Percentiles rank a stretch among this genome's conserved stretches.
These are phyloP conservation scores for Acleris holmiana DNA, from an alignment of 2,888 invertebrate species.

Conservation along the genomic window DNA sequence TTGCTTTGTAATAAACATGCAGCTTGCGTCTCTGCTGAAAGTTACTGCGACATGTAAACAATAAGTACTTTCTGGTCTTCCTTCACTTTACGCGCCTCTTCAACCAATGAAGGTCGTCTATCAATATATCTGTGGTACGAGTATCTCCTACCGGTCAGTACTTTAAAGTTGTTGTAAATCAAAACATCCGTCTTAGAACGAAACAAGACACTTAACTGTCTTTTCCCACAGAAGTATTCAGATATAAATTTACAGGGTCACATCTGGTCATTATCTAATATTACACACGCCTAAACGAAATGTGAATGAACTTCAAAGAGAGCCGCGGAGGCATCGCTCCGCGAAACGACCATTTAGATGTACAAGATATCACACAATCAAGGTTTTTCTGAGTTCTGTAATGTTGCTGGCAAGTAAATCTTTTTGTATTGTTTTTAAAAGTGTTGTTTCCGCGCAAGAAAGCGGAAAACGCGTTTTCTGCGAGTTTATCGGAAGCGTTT, in stretches of 20 bases:
- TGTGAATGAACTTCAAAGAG: slow-evolving; percentile 55
- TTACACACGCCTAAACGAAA: slow-evolving; percentile 41
- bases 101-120: too few relatives aligned
- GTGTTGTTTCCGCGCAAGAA: slow-evolving; percentile 51
- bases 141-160: too few relatives aligned
- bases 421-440: slow-evolving; percentile 40
- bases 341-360: slow-evolving; percentile 49
- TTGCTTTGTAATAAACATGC: background rate
- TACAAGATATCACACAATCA: slow-evolving; percentile 43
- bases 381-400: slow-evolving; percentile 12
- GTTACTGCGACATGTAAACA: background rate
- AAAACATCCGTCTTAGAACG: background rate
- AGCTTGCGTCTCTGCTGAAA: too few relatives aligned
- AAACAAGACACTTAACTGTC: slow-evolving; percentile 31
- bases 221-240: slow-evolving; percentile 11
- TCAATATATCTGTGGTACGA: too few relatives aligned
- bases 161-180: background rate
- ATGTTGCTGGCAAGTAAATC: background rate
- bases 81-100: too few relatives aligned
- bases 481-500: slow-evolving; percentile 47
- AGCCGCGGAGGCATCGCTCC: slow-evolving; percentile 46
- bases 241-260: slow-evolving; percentile 24
- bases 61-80: too few relatives aligned
- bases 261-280: slow-evolving; percentile 26
- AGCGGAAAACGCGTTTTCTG: slow-evolving; percentile 58